A percentile compares a stretch with the other conserved stretches of the same genome.
phyloP scores from a whole-genome alignment of 2,888 invertebrate species.

The Lingula anatina region DNA sequence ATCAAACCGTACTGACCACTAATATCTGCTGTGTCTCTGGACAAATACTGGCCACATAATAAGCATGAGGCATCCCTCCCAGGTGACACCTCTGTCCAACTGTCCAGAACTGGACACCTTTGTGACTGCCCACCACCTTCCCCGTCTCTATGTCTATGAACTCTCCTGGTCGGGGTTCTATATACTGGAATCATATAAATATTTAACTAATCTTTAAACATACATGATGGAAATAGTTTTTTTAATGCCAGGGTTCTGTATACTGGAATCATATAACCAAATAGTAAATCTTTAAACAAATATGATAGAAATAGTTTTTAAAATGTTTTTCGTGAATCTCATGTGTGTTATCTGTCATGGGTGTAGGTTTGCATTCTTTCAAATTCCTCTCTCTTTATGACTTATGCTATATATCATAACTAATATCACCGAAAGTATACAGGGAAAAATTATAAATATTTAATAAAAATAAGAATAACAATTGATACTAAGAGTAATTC shows the following conservation, averaged over 20 bases:
- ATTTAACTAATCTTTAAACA: not conserved
- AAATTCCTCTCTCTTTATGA: too few species aligned
- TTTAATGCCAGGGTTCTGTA: conserved; percentile 74
- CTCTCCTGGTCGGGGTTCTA: conserved; percentile 69
- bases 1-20: conserved; percentile 60
- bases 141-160: conserved; percentile 81
- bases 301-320: too few species aligned
- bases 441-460: too few species aligned
- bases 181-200: conserved; percentile 60
- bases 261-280: too few species aligned
- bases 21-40: conserved; percentile 67
- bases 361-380: too few species aligned
- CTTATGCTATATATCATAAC: too few species aligned
- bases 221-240: conserved; percentile 46
- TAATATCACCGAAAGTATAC: too few species aligned
- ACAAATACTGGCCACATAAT: conserved; percentile 73
- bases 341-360: too few species aligned
- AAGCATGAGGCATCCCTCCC: conserved; percentile 61
- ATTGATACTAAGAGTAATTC: too few species aligned
- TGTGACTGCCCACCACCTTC: conserved; percentile 70
- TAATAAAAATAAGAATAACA: too few species aligned
- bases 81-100: conserved; percentile 80
- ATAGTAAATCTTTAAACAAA: too few species aligned
- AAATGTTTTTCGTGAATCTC: too few species aligned
- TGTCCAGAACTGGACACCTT: conserved; percentile 83